phyloP scores from a whole-genome alignment of 2,797 vertebrate genomes.

The Coregonus suidteri region DNA sequence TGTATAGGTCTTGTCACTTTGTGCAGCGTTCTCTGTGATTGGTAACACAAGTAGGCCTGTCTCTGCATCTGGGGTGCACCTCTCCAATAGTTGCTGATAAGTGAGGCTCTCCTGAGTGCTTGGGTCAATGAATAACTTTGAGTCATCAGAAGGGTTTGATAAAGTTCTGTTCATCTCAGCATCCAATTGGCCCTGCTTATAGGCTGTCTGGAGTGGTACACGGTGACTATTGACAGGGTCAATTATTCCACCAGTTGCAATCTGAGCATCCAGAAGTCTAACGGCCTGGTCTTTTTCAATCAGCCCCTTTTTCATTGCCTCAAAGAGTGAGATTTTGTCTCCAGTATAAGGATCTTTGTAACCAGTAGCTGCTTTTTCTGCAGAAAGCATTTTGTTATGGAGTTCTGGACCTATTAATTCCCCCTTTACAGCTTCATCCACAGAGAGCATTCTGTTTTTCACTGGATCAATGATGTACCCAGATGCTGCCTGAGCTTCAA shows the following conservation, averaged over 20 bases:
- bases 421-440: constrained; percentile 80
- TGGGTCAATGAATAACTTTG: constrained; percentile 79
- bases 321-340: constrained; percentile 76
- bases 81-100: constrained; percentile 74
- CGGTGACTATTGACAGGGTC: constrained; percentile 81
- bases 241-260: constrained; percentile 82
- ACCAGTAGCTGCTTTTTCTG: constrained; percentile 81
- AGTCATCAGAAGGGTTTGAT: constrained; percentile 69
- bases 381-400: constrained; percentile 77
- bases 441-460: constrained; percentile 76
- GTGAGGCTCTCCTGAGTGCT: constrained; percentile 78
- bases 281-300: constrained; percentile 77
- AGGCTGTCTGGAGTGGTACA: constrained; percentile 77
- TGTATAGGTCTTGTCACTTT: constrained; percentile 76
- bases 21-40: constrained; percentile 79
- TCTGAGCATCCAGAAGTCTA: constrained; percentile 81
- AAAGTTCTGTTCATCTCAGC: constrained; percentile 78
- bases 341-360: constrained; percentile 83
- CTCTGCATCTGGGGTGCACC: constrained; percentile 75
- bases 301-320: constrained; percentile 82
- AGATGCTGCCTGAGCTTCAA: constrained; percentile 86
- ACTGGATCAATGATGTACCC: constrained; percentile 80
- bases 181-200: constrained; percentile 80
- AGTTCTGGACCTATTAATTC: constrained; percentile 81
- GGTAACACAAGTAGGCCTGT: constrained; percentile 79